Evolutionary conservation across 2,888 invertebrate species (phyloP).

Genomic region (Amiota mariae): DNA sequence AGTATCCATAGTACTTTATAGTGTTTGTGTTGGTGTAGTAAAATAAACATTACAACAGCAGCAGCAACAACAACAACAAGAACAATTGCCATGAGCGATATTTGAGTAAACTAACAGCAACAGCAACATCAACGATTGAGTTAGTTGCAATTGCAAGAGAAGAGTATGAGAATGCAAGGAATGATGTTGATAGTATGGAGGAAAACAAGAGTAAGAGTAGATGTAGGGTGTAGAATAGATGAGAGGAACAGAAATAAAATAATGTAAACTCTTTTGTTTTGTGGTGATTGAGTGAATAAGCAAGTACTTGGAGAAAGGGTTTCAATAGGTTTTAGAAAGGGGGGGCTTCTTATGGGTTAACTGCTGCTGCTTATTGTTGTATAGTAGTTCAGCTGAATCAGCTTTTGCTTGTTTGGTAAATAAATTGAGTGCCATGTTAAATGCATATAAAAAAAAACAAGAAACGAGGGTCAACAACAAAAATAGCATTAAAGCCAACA

Average conservation of each 20-base stretch:
- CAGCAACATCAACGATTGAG: constrained; percentile 2
- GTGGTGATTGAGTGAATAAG: constrained; percentile 21
- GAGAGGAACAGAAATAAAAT: neutral
- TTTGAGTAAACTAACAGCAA: constrained; percentile 28
- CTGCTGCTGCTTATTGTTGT: constrained; percentile 33
- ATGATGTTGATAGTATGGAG: too few relatives aligned
- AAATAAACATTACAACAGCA: constrained; percentile 19
- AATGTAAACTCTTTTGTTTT: constrained; percentile 28
- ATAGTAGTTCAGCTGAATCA: too few relatives aligned
- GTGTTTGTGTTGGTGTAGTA: constrained; percentile 32
- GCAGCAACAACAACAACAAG: constrained; percentile 36
- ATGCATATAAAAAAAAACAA: constrained; percentile 47
- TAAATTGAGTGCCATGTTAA: constrained; percentile 63
- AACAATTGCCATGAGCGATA: constrained; percentile 34
- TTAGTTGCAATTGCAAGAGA: constrained; percentile 15
- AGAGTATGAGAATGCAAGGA: neutral
- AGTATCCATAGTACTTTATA: too few relatives aligned
- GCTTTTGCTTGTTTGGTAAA: constrained; percentile 54
- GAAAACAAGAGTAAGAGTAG: too few relatives aligned
- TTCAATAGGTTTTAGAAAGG: neutral
- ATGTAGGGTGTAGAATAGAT: too few relatives aligned
- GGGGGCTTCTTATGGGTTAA: constrained; percentile 36
- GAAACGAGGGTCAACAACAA: too few relatives aligned
- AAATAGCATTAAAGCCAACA: too few relatives aligned
- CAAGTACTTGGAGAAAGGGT: neutral